These are phyloP conservation scores for Eurois occulta DNA, from an alignment of 2,888 invertebrate species.

Conservation along the genomic window DNA sequence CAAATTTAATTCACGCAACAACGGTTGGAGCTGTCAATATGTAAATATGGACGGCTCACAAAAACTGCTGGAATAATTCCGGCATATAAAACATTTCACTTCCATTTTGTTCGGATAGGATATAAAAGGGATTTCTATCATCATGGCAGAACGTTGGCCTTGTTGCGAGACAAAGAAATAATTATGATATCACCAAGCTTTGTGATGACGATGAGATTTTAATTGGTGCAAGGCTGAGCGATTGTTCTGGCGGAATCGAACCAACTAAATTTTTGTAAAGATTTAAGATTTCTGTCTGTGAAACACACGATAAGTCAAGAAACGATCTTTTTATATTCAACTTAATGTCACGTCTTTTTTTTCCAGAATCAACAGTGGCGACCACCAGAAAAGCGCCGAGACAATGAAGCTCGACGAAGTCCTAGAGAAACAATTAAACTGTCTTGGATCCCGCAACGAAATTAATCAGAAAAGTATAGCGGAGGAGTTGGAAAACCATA, in stretches of 20 bases:
- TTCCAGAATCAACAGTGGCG: no score
- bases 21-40: slow-evolving; percentile 59
- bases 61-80: slow-evolving; percentile 48
- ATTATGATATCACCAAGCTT: background rate
- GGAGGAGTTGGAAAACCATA: no score
- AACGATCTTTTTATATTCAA: background rate
- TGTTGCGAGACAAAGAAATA: background rate
- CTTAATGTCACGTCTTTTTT: no score
- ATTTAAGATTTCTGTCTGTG: background rate
- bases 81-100: slow-evolving; percentile 45
- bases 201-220: background rate
- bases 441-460: no score
- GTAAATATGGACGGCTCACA: slow-evolving; percentile 56
- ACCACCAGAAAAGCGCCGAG: no score
- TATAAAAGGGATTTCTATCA: slow-evolving; percentile 42
- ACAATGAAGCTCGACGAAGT: no score
- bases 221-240: background rate
- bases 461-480: no score
- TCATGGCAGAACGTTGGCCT: background rate
- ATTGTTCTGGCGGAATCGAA: background rate
- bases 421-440: no score
- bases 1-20: slow-evolving; percentile 60
- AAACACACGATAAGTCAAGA: background rate
- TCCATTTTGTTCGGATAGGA: slow-evolving; percentile 31
- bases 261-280: no score